Percentiles rank a stretch among this genome's conserved stretches.
Conservation (phyloP, 1,140 invertebrate species). For the Tetramorium simillimum region DNA sequence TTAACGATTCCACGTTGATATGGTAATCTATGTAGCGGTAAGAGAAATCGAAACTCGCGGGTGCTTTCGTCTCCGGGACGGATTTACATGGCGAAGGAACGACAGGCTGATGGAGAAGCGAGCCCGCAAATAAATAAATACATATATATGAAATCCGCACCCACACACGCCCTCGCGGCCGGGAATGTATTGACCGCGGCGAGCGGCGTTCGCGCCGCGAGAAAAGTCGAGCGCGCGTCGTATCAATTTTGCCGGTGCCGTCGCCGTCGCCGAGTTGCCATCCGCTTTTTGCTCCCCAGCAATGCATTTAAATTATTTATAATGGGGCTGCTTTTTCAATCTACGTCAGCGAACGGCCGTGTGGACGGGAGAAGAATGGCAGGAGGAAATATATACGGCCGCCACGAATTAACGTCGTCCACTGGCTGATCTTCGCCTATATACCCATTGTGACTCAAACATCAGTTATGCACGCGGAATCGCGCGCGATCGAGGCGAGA, state of each 20-base stretch:
- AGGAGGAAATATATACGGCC: constrained; percentile 24
- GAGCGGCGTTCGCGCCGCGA: background rate
- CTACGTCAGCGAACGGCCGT: constrained; percentile 64
- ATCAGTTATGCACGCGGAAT: background rate
- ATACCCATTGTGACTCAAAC: background rate
- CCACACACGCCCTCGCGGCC: no score
- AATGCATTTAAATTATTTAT: constrained; percentile 82
- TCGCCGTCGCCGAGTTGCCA: constrained; percentile 31
- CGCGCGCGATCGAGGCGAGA: background rate
- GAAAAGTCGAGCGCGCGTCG: constrained; percentile 10
- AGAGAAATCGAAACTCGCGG: background rate
- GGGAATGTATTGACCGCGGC: constrained; percentile 15
- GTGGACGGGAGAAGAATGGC: constrained; percentile 18
- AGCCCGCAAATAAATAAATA: constrained; percentile 40
- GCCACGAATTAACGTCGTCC: constrained; percentile 27
- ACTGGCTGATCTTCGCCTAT: background rate
- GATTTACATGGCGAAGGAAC: constrained; percentile 10
- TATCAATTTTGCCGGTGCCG: constrained; percentile 59
- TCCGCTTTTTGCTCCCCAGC: constrained; percentile 62
- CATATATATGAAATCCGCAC: constrained; percentile 30
- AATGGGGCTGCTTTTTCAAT: constrained; percentile 78
- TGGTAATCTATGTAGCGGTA: constrained; percentile 4
- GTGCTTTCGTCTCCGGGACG: background rate
- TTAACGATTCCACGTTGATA: background rate
- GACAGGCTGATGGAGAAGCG: background rate